Percentiles rank a stretch among this genome's conserved stretches.
Evolutionary conservation across 1,140 invertebrate species (phyloP).

Genomic region (Camponotus vicinus): DNA sequence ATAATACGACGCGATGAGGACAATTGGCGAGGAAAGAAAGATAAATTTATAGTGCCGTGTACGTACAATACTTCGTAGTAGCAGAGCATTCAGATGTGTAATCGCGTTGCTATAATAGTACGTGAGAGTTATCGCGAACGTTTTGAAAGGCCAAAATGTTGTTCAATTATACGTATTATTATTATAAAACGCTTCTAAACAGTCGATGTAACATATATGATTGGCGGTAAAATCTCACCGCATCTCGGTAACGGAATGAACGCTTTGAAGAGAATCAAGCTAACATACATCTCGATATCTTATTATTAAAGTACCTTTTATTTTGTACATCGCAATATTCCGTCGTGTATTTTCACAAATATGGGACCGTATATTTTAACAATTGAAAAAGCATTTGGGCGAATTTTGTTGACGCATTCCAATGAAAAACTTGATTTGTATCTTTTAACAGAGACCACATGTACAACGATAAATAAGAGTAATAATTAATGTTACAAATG

Average conservation of each 20-base stretch:
- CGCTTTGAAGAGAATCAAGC: constrained; percentile 3
- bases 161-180: constrained; percentile 79
- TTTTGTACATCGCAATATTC: constrained; percentile 23
- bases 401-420: constrained; percentile 13
- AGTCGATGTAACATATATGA: constrained; percentile 66
- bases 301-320: background rate
- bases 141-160: constrained; percentile 83
- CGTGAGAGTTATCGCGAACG: constrained; percentile 73
- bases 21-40: constrained; percentile 18
- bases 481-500: constrained; percentile 22
- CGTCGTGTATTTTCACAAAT: constrained; percentile 1
- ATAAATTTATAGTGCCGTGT: constrained; percentile 41
- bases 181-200: constrained; percentile 72
- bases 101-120: constrained; percentile 71
- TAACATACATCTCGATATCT: constrained; percentile 9
- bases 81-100: constrained; percentile 66
- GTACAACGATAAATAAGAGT: constrained; percentile 53
- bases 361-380: background rate
- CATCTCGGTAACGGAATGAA: constrained; percentile 65
- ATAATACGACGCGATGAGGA: constrained; percentile 45
- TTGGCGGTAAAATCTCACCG: constrained; percentile 69
- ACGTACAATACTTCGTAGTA: constrained; percentile 64
- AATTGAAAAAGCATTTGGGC: constrained; percentile 5
- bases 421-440: constrained; percentile 1
- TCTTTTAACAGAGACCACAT: constrained; percentile 9